Base-by-base conservation (phyloP, 2,113 vertebrate genomes). In the Cynocephalus volans region DNA sequence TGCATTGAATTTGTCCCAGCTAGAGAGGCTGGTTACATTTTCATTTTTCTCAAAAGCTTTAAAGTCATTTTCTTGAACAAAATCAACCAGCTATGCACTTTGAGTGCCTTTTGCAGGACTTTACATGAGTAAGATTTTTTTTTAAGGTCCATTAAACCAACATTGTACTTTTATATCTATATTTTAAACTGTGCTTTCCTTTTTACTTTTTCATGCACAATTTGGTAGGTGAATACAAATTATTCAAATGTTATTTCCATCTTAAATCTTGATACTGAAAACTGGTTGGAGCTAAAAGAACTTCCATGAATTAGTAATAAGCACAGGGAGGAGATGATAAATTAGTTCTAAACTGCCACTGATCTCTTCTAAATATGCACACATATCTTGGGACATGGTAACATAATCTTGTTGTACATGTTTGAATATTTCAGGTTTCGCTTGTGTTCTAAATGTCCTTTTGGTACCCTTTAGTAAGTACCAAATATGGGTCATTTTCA, bases 281-380 rank as follows among this genome's bases (percentile, higher is more conserved):
- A 96, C 54, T 86, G 19, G 33, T 54, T 88, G 48, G 58, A 79
- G 62, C 36, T 83, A 72, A 97, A 93, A 54, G 15, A 23, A 56
- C 19, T 96, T 28, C 94, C 76, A 23, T 95, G 81, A 97, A 95
- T 96, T 95, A 96, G 48, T 95, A 86, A 97, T 95, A 36, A 97
- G 36, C n/a, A 70, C 23, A 94, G 45, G 28, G 56, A 98, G 54
- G 80, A 24, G 82, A 73, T 93, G 76, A 77, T 75, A 90, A 95
- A 88, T 73, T 88, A 3, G 31, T 77, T 90, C 58, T 95, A 93
- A 97, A 77, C 45, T 75, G 65, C 26, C 60, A 96, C 14, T n/a
- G 33, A 96, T 15, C 4, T 28, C 81, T 81, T 76, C 67, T 77
- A 88, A 67, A 50, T 77, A 79, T 23, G 52, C 6, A 19, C 28